Base-by-base conservation (phyloP, 2,888 invertebrate species). In the Ormyrus labotus region DNA sequence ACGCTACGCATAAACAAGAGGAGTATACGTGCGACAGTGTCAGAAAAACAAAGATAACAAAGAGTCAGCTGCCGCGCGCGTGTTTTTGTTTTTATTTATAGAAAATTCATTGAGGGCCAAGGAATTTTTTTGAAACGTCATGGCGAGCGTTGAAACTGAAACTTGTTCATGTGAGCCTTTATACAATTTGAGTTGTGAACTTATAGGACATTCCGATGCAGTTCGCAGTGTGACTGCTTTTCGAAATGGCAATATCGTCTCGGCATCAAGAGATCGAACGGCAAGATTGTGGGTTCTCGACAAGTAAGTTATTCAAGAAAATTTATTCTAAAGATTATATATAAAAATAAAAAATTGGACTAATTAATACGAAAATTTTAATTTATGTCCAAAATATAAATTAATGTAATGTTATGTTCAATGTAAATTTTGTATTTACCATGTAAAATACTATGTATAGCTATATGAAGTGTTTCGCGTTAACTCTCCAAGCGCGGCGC, bases 211-310 rank as follows among this genome's bases (percentile, higher is more conserved):
- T 91, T 94, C 95, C 64, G 92, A 95, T 89, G 98, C 98, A 90
- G 97, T 98, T 45, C 93, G 98, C 85, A 94, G 95, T 78, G 93
- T 98, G 34, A 93, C 93, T 72, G 92, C 92, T 8, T 90, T 92
- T 5, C 92, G 93, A 81, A 94, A 95, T 84, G 95, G 95, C 87
- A 93, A 93, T 83, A 94, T 98, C 86, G 92, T 98, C 57, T 97
- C 98, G 6, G 96, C 96, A 50, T 98, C 98, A 3, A 93, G 98
- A 86, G 98, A 98, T 91, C 94, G 95, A 90, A 96, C 96, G n/a
- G 95, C 96, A 0, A 96, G 96, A 91, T 92, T 97, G 55, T 98
- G 98, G 98, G 94, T 34, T 34, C 34, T 2, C 2, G 34, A 34
- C 34, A 34, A 34, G 34, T 34, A 34, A 34, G 34, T 34, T 34